These are phyloP conservation scores for Martes flavigula DNA, from an alignment of 2,797 vertebrate species.

Conservation along the genomic window DNA sequence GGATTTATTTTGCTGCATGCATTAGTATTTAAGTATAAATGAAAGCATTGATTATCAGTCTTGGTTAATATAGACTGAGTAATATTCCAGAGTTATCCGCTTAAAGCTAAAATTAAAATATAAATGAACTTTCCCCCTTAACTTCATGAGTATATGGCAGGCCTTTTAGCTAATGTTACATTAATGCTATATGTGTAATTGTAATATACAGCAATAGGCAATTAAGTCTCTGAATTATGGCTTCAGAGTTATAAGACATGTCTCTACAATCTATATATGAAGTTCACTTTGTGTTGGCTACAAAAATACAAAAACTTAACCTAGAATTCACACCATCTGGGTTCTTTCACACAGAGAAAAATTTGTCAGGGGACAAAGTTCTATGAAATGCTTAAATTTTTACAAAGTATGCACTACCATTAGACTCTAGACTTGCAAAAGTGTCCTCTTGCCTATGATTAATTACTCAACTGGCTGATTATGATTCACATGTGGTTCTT, in stretches of 20 bases:
- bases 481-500: not conserved
- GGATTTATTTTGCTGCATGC: slow-evolving; percentile 29
- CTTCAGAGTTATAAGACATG: not conserved
- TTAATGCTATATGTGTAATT: slow-evolving; percentile 21
- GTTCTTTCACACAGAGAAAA: not conserved
- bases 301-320: not conserved
- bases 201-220: not conserved
- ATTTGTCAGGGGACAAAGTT: not conserved
- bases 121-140: slow-evolving; percentile 11
- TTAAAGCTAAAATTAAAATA: slow-evolving; percentile 60
- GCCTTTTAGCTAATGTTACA: not conserved
- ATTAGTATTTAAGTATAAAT: slow-evolving; percentile 10
- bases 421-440: not conserved
- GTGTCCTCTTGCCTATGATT: not conserved
- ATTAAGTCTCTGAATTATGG: slow-evolving; percentile 2
- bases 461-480: not conserved
- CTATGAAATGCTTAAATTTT: not conserved
- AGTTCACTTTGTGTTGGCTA: not conserved
- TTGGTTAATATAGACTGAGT: slow-evolving; percentile 24
- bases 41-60: slow-evolving; percentile 29
- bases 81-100: not conserved
- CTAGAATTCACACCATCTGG: not conserved
- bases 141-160: slow-evolving; percentile 8
- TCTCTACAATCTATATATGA: not conserved
- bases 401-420: not conserved